phyloP scores from a whole-genome alignment of 2,113 vertebrate species.

The Sterrhoptilus dennistouni region DNA sequence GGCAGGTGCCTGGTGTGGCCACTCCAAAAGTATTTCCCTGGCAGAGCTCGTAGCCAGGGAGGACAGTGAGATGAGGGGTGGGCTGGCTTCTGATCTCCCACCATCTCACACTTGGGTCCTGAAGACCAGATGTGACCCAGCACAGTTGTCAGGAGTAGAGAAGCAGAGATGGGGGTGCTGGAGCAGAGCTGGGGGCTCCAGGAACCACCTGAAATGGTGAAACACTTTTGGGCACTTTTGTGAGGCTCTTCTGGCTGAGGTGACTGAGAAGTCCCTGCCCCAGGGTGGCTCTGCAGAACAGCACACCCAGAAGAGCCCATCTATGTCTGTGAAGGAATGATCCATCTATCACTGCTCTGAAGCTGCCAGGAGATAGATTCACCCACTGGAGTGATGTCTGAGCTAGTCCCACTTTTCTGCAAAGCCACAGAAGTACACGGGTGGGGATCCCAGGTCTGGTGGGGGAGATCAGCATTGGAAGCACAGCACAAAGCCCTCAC shows the following conservation, averaged over 20 bases:
- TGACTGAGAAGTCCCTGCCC: background rate
- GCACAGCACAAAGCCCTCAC: background rate
- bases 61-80: background rate
- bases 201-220: background rate
- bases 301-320: background rate
- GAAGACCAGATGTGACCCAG: rapidly evolving
- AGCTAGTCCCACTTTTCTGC: background rate
- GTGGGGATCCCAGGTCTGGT: background rate
- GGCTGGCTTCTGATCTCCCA: background rate
- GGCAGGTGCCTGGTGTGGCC: background rate
- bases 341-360: rapidly evolving
- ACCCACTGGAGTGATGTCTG: background rate
- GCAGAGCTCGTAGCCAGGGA: rapidly evolving
- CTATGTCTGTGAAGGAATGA: background rate
- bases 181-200: background rate
- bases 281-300: background rate
- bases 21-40: background rate
- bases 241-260: background rate
- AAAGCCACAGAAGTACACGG: rapidly evolving
- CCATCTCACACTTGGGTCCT: background rate
- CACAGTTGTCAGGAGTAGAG: background rate
- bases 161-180: background rate
- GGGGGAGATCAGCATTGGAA: background rate
- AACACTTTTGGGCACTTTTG: background rate
- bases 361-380: background rate